A percentile compares a stretch with the other conserved stretches of the same genome.
Conservation (phyloP, 2,797 vertebrate species). For the Remorina albescens region DNA sequence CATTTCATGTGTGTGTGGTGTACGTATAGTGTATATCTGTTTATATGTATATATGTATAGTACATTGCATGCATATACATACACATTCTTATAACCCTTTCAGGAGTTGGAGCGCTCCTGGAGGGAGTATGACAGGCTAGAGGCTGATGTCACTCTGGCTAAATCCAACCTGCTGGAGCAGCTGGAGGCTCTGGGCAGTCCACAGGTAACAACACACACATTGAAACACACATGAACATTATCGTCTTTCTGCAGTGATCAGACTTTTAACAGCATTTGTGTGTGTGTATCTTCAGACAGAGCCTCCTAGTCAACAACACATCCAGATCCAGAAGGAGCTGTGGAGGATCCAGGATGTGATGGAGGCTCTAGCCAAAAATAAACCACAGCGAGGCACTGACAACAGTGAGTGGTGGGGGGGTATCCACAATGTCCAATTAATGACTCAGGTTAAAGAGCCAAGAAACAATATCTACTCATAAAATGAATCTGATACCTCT, state of each 20-base stretch:
- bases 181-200: slow-evolving; percentile 89
- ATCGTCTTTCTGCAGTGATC: background rate
- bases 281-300: slow-evolving; percentile 84
- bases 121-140: slow-evolving; percentile 92
- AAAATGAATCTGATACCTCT: background rate
- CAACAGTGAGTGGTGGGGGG: slow-evolving; percentile 76
- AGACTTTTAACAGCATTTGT: slow-evolving; percentile 4
- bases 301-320: slow-evolving; percentile 93
- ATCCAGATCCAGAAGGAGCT: slow-evolving; percentile 98
- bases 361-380: slow-evolving; percentile 94
- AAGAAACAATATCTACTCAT: no score
- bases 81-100: slow-evolving; percentile 21
- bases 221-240: slow-evolving; percentile 9
- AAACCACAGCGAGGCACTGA: slow-evolving; percentile 88
- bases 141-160: slow-evolving; percentile 90
- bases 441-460: no score
- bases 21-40: no score
- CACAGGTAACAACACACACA: slow-evolving; percentile 74
- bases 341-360: slow-evolving; percentile 98
- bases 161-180: slow-evolving; percentile 92
- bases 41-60: no score
- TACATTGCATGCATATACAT: background rate
- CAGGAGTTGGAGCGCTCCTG: slow-evolving; percentile 94
- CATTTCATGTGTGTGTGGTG: no score
- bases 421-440: background rate